Base-by-base conservation (phyloP, 2,888 invertebrate species). In the Heliconius erato region DNA sequence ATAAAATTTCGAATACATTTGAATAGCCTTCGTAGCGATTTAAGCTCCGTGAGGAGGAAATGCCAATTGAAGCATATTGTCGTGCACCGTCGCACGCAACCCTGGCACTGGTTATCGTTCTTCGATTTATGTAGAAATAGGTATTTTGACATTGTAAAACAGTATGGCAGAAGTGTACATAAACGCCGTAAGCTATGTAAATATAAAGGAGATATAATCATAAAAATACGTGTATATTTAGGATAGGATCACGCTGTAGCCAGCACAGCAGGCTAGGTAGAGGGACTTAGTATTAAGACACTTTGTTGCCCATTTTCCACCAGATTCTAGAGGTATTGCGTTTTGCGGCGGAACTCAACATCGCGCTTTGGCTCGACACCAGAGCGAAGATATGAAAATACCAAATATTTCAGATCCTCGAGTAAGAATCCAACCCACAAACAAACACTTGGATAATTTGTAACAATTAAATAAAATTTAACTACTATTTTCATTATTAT, bases 1-100 rank as follows among this genome's bases (percentile, higher is more conserved):
- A 72, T 26, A 40, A 78, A 80, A 76, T 76, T 74, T 19, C 54
- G 71, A 79, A 76, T 72, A 71, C 26, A 69, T 67, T 32, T 72
- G 35, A 71, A 83, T 26, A 67, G 77, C 67, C 83, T 81, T 72
- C 79, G 76, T 67, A 67, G 35, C 69, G 65, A 83, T 77, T 77
- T 65, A 67, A 54, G 23, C 74, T 71, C 19, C 79, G 79, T 83
- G 80, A 80, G 74, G 78, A 77, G 83, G 81, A 81, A 77, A 79
- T 28, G 76, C 28, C 74, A 77, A 76, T 81, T 76, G 79, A 81
- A 81, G 76, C 65, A 72, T 74, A 79, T 79, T 72, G 54, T 79
- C 67, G 68, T 83, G 71, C 78, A 77, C 65, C 35, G 35, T 69
- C 59, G 44, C 80, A 83, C 83, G 83, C 78, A 80, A 67, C 79